Evolutionary conservation across 1,140 invertebrate genomes (phyloP).

Genomic region (Nephila pilipes): DNA sequence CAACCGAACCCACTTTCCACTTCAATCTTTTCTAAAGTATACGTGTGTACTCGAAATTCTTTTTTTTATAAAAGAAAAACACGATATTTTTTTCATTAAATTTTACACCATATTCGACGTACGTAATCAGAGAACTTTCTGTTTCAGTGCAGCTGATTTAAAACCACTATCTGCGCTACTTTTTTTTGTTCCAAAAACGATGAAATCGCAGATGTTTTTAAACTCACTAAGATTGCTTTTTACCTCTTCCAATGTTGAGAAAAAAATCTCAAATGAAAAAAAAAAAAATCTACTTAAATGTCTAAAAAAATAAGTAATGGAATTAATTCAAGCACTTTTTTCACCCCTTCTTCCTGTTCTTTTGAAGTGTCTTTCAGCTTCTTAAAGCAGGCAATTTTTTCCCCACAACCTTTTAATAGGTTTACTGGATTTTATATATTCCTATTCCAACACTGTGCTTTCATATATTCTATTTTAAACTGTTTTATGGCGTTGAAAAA

Average conservation of each 20-base stretch:
- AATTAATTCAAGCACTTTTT: background rate
- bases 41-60: background rate
- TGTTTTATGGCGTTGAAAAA: too few relatives aligned
- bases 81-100: background rate
- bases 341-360: background rate
- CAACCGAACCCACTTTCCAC: background rate
- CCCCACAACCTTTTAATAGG: background rate
- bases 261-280: background rate
- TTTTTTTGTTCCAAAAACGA: background rate
- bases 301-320: background rate
- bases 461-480: too few relatives aligned
- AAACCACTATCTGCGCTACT: background rate
- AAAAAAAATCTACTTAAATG: background rate
- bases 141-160: slow-evolving; percentile 5
- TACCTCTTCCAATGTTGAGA: background rate
- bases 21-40: background rate
- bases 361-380: background rate
- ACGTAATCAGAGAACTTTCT: slow-evolving; percentile 6
- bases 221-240: background rate
- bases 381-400: background rate
- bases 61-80: slow-evolving; percentile 4
- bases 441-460: too few relatives aligned
- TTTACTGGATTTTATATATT: background rate
- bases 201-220: slow-evolving; percentile 24
- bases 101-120: background rate